Percentiles rank a stretch among this genome's conserved stretches.
Evolutionary conservation across 2,888 invertebrate species (phyloP).

Genomic region (Patella caerulea): DNA sequence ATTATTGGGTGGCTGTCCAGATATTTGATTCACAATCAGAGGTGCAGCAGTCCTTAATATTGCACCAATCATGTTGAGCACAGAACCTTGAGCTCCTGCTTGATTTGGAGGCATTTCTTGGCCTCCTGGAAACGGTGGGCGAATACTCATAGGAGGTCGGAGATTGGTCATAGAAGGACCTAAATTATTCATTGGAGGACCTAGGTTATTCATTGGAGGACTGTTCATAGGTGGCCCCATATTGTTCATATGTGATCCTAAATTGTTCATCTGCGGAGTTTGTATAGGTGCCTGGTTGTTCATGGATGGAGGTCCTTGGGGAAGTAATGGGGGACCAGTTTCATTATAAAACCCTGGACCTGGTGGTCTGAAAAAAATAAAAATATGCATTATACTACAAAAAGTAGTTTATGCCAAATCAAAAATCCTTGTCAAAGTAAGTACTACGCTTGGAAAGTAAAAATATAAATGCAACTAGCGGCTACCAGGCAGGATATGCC

Average conservation of each 20-base stretch:
- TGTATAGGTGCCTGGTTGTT: constrained; percentile 30
- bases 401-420: too few species aligned
- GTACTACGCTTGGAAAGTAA: too few species aligned
- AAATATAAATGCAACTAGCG: too few species aligned
- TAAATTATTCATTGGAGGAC: constrained; percentile 24
- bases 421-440: too few species aligned
- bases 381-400: background rate
- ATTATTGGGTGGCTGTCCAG: background rate
- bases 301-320: constrained; percentile 31
- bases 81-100: constrained; percentile 28
- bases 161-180: constrained; percentile 4
- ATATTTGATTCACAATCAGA: background rate
- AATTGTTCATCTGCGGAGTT: constrained; percentile 34
- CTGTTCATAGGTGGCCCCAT: constrained; percentile 32
- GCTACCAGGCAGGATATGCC: too few species aligned
- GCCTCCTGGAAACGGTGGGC: background rate
- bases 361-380: constrained; percentile 36
- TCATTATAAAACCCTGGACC: constrained; percentile 50
- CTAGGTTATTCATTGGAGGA: constrained; percentile 13
- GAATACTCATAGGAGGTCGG: background rate
- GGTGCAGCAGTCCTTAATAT: constrained; percentile 27
- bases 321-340: constrained; percentile 31
- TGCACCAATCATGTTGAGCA: constrained; percentile 41
- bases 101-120: constrained; percentile 16
- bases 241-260: constrained; percentile 29